Conservation (phyloP, 2,113 vertebrate genomes). For the Eurypyga helias region DNA sequence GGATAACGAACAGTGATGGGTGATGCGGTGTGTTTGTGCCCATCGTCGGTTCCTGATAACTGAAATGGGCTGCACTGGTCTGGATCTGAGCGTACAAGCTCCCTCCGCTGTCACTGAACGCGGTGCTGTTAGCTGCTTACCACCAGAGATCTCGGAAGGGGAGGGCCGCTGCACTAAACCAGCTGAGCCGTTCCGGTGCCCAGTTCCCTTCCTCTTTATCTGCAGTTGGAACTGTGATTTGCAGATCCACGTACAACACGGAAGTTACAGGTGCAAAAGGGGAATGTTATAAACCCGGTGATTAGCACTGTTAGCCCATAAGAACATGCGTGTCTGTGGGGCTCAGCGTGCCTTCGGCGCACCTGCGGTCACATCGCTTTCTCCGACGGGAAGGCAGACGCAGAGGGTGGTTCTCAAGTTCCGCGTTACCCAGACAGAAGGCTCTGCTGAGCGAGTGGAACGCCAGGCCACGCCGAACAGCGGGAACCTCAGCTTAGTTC, state of each 20-base stretch:
- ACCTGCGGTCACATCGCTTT: not conserved
- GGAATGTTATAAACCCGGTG: not conserved
- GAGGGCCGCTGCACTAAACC: not conserved
- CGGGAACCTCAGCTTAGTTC: not conserved
- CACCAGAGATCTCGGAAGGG: not conserved
- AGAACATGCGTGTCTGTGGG: not conserved
- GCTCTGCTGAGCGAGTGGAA: not conserved
- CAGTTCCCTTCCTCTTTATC: not conserved
- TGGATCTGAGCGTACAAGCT: not conserved
- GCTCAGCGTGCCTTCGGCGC: not conserved
- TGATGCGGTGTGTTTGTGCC: not conserved
- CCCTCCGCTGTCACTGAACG: not conserved
- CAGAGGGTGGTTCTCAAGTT: not conserved
- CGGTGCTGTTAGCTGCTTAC: not conserved
- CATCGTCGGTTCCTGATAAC: not conserved
- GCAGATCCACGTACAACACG: not conserved
- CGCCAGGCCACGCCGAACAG: not conserved
- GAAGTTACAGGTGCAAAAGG: not conserved
- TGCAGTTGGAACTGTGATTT: not conserved
- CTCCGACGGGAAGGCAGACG: not conserved
- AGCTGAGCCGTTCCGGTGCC: not conserved
- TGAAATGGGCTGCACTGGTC: not conserved
- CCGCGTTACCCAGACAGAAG: not conserved
- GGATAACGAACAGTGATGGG: not conserved
- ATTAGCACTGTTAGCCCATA: not conserved